Base-by-base conservation (phyloP, 2,888 invertebrate genomes). In the Lithophane semibrunnea region DNA sequence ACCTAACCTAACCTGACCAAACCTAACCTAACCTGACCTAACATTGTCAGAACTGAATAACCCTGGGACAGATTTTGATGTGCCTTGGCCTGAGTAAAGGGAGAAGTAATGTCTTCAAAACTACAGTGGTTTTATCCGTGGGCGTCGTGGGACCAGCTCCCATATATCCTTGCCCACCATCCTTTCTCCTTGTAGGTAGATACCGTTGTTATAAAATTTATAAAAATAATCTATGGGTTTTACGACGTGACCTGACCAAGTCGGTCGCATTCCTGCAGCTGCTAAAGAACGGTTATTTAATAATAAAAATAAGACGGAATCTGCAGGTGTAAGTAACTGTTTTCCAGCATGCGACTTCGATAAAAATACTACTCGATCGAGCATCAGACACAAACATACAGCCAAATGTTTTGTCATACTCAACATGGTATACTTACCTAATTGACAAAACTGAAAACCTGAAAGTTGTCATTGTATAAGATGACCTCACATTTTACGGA, bases 211-310 rank as follows among this genome's bases (percentile, higher is more conserved):
- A 64, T 42, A 56, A 66, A 24, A 72, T 29, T 77, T 79, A 64
- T 42, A 56, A 66, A 24, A 72, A 86, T 75, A 80, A 75, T 84
- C 73, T 84, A 79, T 84, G 75, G 76, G 58, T 75, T 87, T 84
- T 88, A 85, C 75, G 80, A 80, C 12, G 61, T 52, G 63, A 63
- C 37, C 3, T 56, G 63, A 63, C 47, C 52, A 60, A 52, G 64
- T 16, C n/a, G 56, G 72, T 74, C 73, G 67, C 64, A 85, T 85
- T 71, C 75, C 67, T 58, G 47, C 58, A 47, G 58, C 37, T 80
- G 75, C 68, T 67, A 58, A 42, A 68, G 0, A 82, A 80, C 80
- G 67, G 84, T 71, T 68, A 42, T 74, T 68, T 80, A 66, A 52
- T 29, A 77, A 77, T 18, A 52, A 52, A 81, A 78, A 75, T 69